Percentiles rank a stretch among this genome's conserved stretches.
Conservation (phyloP, 2,888 invertebrate genomes). For the Allophyes oxyacanthae region DNA sequence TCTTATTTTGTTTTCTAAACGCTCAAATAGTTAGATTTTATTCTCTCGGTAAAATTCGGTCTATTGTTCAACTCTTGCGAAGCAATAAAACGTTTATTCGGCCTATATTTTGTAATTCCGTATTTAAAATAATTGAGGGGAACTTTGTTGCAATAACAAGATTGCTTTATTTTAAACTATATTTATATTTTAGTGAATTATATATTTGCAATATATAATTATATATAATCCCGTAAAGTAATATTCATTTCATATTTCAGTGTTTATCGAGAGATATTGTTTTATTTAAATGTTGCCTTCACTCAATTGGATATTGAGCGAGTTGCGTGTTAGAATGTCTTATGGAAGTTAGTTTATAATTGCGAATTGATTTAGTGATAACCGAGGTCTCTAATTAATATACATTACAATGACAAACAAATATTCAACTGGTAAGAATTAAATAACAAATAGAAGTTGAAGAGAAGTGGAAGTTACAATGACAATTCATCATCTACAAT, state of each 20-base stretch:
- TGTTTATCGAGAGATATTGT: conserved; percentile 33
- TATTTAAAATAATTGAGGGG: conserved; percentile 13
- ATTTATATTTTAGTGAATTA: conserved; percentile 39
- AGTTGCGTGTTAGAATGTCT: conserved; percentile 55
- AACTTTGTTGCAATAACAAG: conserved; percentile 37
- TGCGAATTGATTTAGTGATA: conserved; percentile 38
- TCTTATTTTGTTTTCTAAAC: conserved; percentile 11
- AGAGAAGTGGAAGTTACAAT: conserved; percentile 5
- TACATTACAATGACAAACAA: conserved; percentile 18
- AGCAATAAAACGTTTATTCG: neutral
- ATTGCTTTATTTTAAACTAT: conserved; percentile 25
- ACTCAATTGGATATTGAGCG: conserved; percentile 35
- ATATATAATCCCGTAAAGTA: conserved; percentile 32
- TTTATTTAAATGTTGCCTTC: conserved; percentile 41
- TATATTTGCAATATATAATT: conserved; percentile 37
- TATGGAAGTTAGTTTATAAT: conserved; percentile 40
- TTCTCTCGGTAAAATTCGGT: conserved; percentile 21
- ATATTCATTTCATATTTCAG: conserved; percentile 33
- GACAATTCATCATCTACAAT: conserved; percentile 19
- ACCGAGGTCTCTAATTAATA: conserved; percentile 27
- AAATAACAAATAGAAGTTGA: conserved; percentile 4
- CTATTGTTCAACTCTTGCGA: conserved; percentile 5
- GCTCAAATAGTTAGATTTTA: conserved; percentile 28
- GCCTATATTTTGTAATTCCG: neutral
- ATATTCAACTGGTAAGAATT: conserved; percentile 16